Conservation (phyloP, 1,140 invertebrate species). For the Scylla paramamosain region DNA sequence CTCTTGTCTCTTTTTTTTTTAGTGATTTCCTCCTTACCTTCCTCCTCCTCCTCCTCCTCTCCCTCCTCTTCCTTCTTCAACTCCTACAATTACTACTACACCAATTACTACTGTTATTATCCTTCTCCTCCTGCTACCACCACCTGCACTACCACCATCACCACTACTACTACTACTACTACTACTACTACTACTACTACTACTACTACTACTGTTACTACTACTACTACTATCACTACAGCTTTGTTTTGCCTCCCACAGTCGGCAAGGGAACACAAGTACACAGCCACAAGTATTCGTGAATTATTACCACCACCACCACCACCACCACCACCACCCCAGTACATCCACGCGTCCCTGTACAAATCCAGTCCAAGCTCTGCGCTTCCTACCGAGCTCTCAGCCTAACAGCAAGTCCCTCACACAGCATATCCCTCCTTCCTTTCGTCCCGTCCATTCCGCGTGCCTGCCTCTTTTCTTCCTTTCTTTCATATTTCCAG, state of each 20-base stretch:
- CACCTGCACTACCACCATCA: neutral
- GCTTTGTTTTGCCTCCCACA: neutral
- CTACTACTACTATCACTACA: neutral
- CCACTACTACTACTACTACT: too few relatives aligned
- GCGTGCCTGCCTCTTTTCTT: neutral
- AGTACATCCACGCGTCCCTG: neutral
- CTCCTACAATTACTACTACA: neutral
- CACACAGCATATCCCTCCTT: too few relatives aligned
- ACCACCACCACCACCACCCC: neutral
- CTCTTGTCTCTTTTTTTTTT: too few relatives aligned
- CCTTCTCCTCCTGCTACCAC: neutral
- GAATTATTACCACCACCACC: neutral
- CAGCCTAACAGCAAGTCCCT: too few relatives aligned
- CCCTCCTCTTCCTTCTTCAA: neutral
- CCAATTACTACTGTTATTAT: neutral
- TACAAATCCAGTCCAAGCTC: too few relatives aligned
- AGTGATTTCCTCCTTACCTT: too few relatives aligned
- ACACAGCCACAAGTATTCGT: too few relatives aligned
- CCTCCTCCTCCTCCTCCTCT: neutral
- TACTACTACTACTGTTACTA: too few relatives aligned
- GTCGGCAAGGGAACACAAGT: too few relatives aligned
- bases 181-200: too few relatives aligned
- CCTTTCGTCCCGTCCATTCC: neutral
- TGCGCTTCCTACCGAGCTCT: too few relatives aligned
- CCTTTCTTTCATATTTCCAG: neutral